Base-by-base conservation (phyloP, 2,797 vertebrate species). In the Oreonectes daqikongensis region DNA sequence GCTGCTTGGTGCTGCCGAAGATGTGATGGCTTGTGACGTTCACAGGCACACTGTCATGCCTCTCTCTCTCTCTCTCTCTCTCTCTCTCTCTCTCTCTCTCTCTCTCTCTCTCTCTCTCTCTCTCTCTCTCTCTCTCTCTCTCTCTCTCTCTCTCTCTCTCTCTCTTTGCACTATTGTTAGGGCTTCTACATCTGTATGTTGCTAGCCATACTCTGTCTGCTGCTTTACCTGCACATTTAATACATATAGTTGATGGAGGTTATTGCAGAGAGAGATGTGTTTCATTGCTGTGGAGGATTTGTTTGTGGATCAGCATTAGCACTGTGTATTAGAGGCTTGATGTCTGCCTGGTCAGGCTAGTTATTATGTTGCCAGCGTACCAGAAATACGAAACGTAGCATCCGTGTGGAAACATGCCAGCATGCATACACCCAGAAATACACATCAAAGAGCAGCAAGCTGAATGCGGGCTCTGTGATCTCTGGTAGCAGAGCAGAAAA, bases 1-100 rank as follows among this genome's bases (percentile, higher is more conserved):
- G 69, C 46, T 72, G 78, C 85, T 80, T 85, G 87, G 83, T 87
- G 79, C 86, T 86, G 80, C 67, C 22, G 80, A 69, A 57, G 75
- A 68, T 46, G 53, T 15, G 18, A 68, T 44, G 72, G 22, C 15
- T 46, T 17, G 67, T 72, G 52, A 65, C 38, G 48, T 70, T 22
- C 55, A 73, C 69, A 40, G 57, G 60, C 75, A 67, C 67, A 64
- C 57, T 59, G 57, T 55, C 50, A 72, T 68, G n/a, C n/a, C 20
- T 9, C 11, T 32, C n/a, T 60, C 18, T n/a, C 26, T 59, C 57
- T 3, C 15, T 18, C 30, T 61, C 57, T 42, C 61, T 75, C 48
- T 55, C 20, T 75, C 30, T 67, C n/a, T 68, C 20, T 9, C 11
- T 32, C n/a, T 60, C 18, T n/a, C 26, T 59, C 57, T 3, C 15